Evolutionary conservation across 2,888 invertebrate species (phyloP).

Genomic region (Hedya salicella): DNA sequence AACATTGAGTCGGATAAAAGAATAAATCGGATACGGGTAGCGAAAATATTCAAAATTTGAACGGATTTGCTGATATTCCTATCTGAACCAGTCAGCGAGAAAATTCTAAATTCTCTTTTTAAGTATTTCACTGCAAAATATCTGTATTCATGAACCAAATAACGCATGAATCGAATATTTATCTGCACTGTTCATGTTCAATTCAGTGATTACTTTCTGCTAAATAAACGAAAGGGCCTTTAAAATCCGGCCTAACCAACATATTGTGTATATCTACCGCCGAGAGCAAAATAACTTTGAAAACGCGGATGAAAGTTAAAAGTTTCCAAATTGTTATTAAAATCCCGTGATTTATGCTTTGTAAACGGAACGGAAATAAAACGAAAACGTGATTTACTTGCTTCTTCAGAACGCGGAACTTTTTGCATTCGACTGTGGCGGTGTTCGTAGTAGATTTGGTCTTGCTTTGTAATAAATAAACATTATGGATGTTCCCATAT

Average conservation of each 20-base stretch:
- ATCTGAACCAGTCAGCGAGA: too few relatives aligned
- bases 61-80: too few relatives aligned
- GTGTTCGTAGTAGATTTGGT: constrained; percentile 40
- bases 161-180: too few relatives aligned
- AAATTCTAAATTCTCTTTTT: too few relatives aligned
- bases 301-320: constrained; percentile 33
- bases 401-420: constrained; percentile 10
- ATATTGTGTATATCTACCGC: constrained; percentile 18
- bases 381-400: constrained; percentile 33
- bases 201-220: not conserved
- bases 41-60: too few relatives aligned
- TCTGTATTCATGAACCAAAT: too few relatives aligned
- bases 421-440: constrained; percentile 38
- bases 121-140: too few relatives aligned
- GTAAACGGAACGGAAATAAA: constrained; percentile 34
- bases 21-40: too few relatives aligned
- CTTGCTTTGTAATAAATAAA: constrained; percentile 43
- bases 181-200: not conserved
- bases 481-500: constrained; percentile 60
- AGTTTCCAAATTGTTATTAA: constrained; percentile 35
- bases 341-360: constrained; percentile 35
- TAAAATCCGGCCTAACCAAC: constrained; percentile 9
- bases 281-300: constrained; percentile 27
- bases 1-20: not conserved
- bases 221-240: not conserved